Conservation (phyloP, 2,113 vertebrate species). For the Aegithalos caudatus region DNA sequence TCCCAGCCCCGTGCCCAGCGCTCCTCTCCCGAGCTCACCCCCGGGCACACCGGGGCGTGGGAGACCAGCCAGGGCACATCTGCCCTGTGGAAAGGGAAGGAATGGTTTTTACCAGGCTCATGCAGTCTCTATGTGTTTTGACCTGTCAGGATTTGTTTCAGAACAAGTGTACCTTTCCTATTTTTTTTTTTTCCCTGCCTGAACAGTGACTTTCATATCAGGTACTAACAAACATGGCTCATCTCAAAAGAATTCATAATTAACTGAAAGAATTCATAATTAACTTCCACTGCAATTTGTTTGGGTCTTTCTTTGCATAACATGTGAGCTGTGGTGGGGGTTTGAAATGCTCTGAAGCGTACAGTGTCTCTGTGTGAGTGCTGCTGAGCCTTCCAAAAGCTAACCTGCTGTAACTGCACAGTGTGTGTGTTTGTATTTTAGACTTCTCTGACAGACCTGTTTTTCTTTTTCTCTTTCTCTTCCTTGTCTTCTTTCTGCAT, state of each 20-base stretch:
- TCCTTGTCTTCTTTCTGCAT: conserved; percentile 86
- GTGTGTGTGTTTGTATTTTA: conserved; percentile 66
- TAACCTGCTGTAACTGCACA: conserved; percentile 73
- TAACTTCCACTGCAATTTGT: conserved; percentile 40
- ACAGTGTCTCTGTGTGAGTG: conserved; percentile 33
- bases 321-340: not conserved
- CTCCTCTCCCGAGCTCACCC: not conserved
- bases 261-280: conserved; percentile 61
- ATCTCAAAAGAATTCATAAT: conserved; percentile 63
- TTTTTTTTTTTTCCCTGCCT: not conserved
- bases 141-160: conserved; percentile 26
- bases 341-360: not conserved
- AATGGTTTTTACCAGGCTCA: not conserved
- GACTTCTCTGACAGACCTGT: conserved; percentile 75
- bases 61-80: not conserved
- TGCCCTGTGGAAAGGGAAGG: not conserved
- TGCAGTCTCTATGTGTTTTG: not conserved
- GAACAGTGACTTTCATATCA: conserved; percentile 55
- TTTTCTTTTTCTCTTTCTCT: conserved; percentile 74
- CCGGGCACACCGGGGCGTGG: not conserved
- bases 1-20: not conserved
- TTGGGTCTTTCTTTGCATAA: conserved; percentile 30
- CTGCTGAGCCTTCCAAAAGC: conserved; percentile 40
- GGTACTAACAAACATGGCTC: conserved; percentile 70
- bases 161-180: not conserved